Evolutionary conservation across 2,888 invertebrate genomes (phyloP), one percentile per base, ranked within the genome.

Genomic region (Lycophotia porphyrea): DNA sequence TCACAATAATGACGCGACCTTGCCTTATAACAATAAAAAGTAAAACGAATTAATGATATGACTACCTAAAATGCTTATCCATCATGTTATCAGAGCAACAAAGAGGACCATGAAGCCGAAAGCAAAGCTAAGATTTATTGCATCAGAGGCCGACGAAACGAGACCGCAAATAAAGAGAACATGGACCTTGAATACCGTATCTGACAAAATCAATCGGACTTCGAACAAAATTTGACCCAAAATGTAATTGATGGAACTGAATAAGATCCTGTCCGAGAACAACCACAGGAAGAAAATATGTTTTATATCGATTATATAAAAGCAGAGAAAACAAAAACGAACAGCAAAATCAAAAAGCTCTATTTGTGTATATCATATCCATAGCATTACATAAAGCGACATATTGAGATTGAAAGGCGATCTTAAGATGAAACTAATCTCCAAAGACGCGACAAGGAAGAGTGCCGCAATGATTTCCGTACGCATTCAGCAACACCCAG

Each of bases 121-220:
- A 95, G 93, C 93, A 93, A 93, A 94, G 89, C 92, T 90, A 92
- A 95, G 93, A 95, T 94, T 94, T 93, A 95, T 96, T 95, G 95
- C 95, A 93, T 93, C 95, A 95, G 94, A 95, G 96, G 93, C 94
- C 95, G 92, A 92, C 95, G 93, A 94, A 96, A 96, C 95, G 91
- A 95, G 95, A 96, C 94, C 94, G 95, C 96, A 94, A 95, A 95
- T 95, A 96, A 96, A 96, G 96, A 96, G 96, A 96, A 95, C 94
- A 95, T 93, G 92, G 92, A 95, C 96, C 96, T 96, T 96, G 96
- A 96, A 93, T 92, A 92, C 92, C 90, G 94, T 95, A 95, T 96
- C 96, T 95, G 95, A 95, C 95, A 95, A 96, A 96, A 96, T 96
- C 96, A 94, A 96, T 96, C 96, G 95, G 94, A 93, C 94, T 94